phyloP scores from a whole-genome alignment of 2,113 vertebrate species.

The Notothenia rossii region DNA sequence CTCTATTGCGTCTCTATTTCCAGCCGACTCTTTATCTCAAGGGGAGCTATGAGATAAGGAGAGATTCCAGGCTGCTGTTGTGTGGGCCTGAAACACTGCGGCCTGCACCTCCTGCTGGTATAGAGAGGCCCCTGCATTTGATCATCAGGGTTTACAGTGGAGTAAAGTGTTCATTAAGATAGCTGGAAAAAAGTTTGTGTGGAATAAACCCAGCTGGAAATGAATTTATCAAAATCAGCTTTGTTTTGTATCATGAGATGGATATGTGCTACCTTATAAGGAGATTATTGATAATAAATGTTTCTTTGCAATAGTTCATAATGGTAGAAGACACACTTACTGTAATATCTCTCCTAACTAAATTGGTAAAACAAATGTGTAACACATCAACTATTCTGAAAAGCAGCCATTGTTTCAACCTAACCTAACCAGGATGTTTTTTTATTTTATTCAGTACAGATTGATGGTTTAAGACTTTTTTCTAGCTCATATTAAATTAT shows the following conservation, averaged over 20 bases:
- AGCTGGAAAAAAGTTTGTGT: not conserved
- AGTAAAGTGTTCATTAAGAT: not conserved
- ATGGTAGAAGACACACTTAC: not conserved
- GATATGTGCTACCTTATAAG: not conserved
- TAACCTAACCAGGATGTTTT: not conserved
- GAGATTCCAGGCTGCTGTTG: conserved; percentile 57
- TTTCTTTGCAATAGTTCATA: not conserved
- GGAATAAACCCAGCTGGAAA: not conserved
- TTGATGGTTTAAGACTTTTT: not conserved
- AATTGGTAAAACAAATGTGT: not conserved
- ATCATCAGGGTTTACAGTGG: not conserved
- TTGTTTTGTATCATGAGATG: not conserved
- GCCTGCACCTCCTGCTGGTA: conserved; percentile 72
- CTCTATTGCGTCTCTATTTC: conserved; percentile 74
- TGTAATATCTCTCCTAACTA: not conserved
- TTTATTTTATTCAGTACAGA: not conserved
- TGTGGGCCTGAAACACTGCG: conserved; percentile 10
- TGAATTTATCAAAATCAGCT: not conserved
- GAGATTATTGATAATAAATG: not conserved
- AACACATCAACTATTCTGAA: not conserved
- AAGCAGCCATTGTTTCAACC: not conserved
- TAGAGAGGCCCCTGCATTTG: conserved; percentile 4
- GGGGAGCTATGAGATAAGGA: conserved; percentile 60
- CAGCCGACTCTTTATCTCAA: conserved; percentile 74
- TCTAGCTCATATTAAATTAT: not conserved